A percentile compares a stretch with the other conserved stretches of the same genome.
Evolutionary conservation across 2,113 vertebrate species (phyloP).

Genomic region (Salvelinus sp.): DNA sequence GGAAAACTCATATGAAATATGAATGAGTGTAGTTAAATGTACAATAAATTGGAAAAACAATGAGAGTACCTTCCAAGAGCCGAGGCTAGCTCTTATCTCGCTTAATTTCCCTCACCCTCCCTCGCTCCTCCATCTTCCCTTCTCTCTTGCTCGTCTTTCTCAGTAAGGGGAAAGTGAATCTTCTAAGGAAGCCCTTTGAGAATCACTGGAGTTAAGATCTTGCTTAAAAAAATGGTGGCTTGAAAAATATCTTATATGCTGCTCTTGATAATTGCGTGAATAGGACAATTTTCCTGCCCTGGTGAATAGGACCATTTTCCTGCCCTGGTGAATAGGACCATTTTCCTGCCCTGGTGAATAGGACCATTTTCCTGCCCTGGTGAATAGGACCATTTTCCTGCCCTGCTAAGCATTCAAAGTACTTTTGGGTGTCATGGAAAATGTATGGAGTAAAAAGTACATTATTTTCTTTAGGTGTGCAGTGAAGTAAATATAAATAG

Average conservation of each 20-base stretch:
- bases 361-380: too few species aligned
- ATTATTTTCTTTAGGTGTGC: too few species aligned
- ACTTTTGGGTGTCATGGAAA: too few species aligned
- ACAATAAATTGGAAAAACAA: constrained; percentile 29
- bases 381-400: too few species aligned
- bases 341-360: too few species aligned
- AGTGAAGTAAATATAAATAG: too few species aligned
- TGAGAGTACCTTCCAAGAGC: neutral
- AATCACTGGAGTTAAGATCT: neutral
- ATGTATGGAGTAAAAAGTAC: too few species aligned
- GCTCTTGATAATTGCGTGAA: too few species aligned
- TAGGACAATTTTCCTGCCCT: too few species aligned
- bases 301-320: too few species aligned
- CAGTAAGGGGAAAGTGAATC: neutral
- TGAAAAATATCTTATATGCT: neutral
- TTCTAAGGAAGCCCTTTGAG: neutral
- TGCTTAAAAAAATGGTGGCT: neutral
- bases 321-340: too few species aligned
- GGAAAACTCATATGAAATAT: constrained; percentile 11
- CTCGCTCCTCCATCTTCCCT: neutral
- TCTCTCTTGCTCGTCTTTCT: constrained; percentile 3
- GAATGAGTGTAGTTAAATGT: constrained; percentile 19
- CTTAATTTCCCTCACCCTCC: neutral
- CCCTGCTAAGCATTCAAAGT: too few species aligned
- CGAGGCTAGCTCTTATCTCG: neutral